These are phyloP conservation scores for Xanthia togata DNA, from an alignment of 2,888 invertebrate species.

Conservation along the genomic window DNA sequence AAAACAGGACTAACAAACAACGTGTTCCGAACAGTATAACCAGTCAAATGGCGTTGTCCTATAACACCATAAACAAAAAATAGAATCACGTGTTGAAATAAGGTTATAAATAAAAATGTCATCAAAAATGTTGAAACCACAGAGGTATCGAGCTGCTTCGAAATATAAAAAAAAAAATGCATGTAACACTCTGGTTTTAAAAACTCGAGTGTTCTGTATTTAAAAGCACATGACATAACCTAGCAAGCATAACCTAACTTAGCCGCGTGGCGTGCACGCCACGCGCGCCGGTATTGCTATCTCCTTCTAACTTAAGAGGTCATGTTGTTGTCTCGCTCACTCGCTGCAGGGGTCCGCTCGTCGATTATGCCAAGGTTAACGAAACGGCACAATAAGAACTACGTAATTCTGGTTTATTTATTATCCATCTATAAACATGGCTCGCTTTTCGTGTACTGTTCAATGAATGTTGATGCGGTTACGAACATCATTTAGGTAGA, in stretches of 20 bases:
- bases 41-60: conserved; percentile 43
- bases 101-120: conserved; percentile 46
- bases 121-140: conserved; percentile 32
- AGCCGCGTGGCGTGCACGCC: conserved; percentile 80
- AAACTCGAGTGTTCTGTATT: conserved; percentile 6
- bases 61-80: conserved; percentile 51
- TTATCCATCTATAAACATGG: not conserved
- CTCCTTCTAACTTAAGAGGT: conserved; percentile 59
- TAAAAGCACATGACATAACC: conserved; percentile 76
- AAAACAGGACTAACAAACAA: conserved; percentile 29
- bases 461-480: not conserved
- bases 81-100: conserved; percentile 46
- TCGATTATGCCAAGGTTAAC: conserved; percentile 60
- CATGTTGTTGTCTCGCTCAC: conserved; percentile 38
- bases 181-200: conserved; percentile 23
- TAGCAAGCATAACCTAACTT: conserved; percentile 71
- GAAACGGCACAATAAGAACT: conserved; percentile 34
- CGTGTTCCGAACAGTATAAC: conserved; percentile 31
- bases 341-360: conserved; percentile 55
- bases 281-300: conserved; percentile 74
- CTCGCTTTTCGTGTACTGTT: not conserved
- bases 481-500: too few relatives aligned
- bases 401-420: conserved; percentile 44
- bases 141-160: conserved; percentile 6
- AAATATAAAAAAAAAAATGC: conserved; percentile 16